Evolutionary conservation across 2,113 vertebrate genomes (phyloP).

Genomic region (Cephalopholis sonnerati): DNA sequence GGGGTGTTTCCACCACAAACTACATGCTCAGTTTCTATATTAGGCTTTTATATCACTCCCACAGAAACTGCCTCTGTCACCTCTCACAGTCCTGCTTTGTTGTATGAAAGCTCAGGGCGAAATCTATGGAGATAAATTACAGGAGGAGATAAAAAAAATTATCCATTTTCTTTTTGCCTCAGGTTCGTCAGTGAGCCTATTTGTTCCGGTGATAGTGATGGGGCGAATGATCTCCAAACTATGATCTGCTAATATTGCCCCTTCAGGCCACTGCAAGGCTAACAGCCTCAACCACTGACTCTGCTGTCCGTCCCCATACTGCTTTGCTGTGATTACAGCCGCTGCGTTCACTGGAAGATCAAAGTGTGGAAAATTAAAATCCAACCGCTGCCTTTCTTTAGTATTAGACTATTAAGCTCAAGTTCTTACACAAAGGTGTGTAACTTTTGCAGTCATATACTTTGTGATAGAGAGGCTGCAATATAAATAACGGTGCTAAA

Average conservation of each 20-base stretch:
- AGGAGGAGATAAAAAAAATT: conserved; percentile 53
- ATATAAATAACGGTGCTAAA: background rate
- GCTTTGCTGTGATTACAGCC: conserved; percentile 18
- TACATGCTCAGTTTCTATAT: conserved; percentile 53
- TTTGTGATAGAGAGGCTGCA: background rate
- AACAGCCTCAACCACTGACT: conserved; percentile 24
- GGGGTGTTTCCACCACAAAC: conserved; percentile 34
- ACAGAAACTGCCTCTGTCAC: conserved; percentile 41
- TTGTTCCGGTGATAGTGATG: conserved; percentile 35
- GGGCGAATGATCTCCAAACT: conserved; percentile 41
- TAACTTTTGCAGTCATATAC: background rate
- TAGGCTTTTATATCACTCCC: conserved; percentile 50
- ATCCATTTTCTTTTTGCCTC: conserved; percentile 37
- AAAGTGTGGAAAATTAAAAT: conserved; percentile 4
- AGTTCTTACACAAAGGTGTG: background rate
- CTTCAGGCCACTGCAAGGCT: conserved; percentile 46
- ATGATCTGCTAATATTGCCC: conserved; percentile 35
- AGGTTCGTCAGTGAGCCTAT: conserved; percentile 42
- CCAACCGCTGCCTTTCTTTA: background rate
- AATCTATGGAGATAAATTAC: conserved; percentile 59
- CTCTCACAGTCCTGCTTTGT: conserved; percentile 33
- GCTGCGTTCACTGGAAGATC: background rate
- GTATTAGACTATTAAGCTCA: background rate
- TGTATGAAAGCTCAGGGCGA: conserved; percentile 51
- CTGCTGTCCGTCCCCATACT: conserved; percentile 16